These are phyloP conservation scores for Ectropis grisescens DNA, from an alignment of 1,140 invertebrate species.

Conservation along the genomic window DNA sequence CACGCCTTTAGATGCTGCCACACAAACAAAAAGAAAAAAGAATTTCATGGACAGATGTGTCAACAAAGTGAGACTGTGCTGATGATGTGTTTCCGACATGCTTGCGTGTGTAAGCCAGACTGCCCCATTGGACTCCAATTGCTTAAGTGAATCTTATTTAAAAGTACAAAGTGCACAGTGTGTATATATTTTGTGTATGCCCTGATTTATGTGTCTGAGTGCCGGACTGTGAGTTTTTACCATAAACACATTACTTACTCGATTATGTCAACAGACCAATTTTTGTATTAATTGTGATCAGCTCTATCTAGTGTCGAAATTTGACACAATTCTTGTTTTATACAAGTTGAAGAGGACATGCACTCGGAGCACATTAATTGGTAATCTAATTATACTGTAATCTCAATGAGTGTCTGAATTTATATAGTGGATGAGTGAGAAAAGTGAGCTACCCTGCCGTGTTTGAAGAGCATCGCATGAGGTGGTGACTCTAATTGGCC, in stretches of 20 bases:
- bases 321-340: too few relatives aligned
- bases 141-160: constrained; percentile 55
- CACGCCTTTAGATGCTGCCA: constrained; percentile 48
- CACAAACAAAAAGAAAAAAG: constrained; percentile 73
- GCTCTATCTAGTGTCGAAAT: too few relatives aligned
- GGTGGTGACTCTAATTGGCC: constrained; percentile 29
- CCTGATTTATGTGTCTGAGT: constrained; percentile 35
- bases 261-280: too few relatives aligned
- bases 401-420: constrained; percentile 56
- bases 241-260: too few relatives aligned
- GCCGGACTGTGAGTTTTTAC: too few relatives aligned
- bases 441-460: constrained; percentile 40
- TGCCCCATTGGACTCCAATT: constrained; percentile 49
- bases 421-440: constrained; percentile 29
- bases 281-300: too few relatives aligned
- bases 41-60: constrained; percentile 86
- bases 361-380: constrained; percentile 15
- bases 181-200: constrained; percentile 63
- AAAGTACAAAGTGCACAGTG: constrained; percentile 66
- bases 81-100: constrained; percentile 24
- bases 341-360: too few relatives aligned
- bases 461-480: constrained; percentile 46
- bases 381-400: constrained; percentile 47
- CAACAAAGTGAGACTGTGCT: constrained; percentile 81
- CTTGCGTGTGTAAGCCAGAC: constrained; percentile 53